phyloP scores from a whole-genome alignment of 2,797 vertebrate species.

The Lophius americanus region DNA sequence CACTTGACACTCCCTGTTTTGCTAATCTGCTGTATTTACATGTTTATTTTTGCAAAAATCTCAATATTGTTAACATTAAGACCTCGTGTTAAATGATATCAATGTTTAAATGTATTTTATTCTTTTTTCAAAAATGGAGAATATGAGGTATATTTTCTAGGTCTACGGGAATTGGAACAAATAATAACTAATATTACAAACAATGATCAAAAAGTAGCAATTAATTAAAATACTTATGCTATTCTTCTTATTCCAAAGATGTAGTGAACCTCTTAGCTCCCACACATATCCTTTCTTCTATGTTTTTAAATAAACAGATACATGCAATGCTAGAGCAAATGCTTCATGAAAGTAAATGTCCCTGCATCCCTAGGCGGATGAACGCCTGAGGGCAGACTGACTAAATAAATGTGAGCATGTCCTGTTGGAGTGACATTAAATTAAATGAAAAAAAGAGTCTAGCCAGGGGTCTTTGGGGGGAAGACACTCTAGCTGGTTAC shows the following conservation, averaged over 20 bases:
- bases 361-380: conserved; percentile 76
- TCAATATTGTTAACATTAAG: conserved; percentile 23
- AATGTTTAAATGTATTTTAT: conserved; percentile 72
- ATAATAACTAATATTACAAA: conserved; percentile 54
- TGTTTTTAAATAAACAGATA: conserved; percentile 77
- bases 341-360: conserved; percentile 83
- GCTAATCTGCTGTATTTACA: conserved; percentile 48
- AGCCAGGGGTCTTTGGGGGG: conserved; percentile 72
- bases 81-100: conserved; percentile 62
- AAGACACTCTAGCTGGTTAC: conserved; percentile 66
- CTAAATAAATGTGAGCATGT: conserved; percentile 85
- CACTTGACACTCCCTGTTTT: conserved; percentile 58
- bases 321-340: conserved; percentile 73
- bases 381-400: conserved; percentile 73
- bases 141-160: conserved; percentile 64
- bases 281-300: conserved; percentile 44
- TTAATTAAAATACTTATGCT: conserved; percentile 74
- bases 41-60: conserved; percentile 58
- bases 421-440: conserved; percentile 89
- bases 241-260: conserved; percentile 58
- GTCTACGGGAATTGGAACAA: conserved; percentile 71
- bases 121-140: conserved; percentile 73
- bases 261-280: conserved; percentile 58
- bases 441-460: conserved; percentile 83
- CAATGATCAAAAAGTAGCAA: conserved; percentile 78